Evolutionary conservation across 2,797 vertebrate species (phyloP).

Genomic region (Catamblyrhynchus diadema): DNA sequence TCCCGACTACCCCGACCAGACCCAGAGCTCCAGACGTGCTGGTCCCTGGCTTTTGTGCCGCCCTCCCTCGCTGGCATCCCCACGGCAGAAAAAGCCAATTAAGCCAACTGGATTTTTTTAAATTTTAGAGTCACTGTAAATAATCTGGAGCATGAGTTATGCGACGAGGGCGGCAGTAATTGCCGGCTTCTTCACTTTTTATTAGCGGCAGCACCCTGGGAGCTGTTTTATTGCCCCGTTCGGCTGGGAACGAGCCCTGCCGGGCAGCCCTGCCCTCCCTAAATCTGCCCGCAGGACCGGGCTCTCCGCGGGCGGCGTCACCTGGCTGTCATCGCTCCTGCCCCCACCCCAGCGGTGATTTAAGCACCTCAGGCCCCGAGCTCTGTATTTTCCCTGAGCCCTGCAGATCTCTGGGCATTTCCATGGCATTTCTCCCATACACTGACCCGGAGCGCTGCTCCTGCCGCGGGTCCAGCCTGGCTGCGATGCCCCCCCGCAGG

Average conservation of each 20-base stretch:
- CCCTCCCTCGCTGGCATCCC: neutral
- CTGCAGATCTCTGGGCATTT: neutral
- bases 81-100: neutral
- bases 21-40: rapidly evolving
- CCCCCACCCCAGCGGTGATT: neutral
- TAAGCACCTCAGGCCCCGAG: neutral
- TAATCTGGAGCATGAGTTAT: slow-evolving; percentile 44
- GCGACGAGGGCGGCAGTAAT: neutral
- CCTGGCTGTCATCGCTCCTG: neutral
- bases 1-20: neutral
- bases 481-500: neutral
- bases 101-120: slow-evolving; percentile 2
- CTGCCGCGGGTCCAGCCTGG: rapidly evolving
- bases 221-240: slow-evolving; percentile 51
- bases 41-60: rapidly evolving
- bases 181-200: slow-evolving; percentile 57
- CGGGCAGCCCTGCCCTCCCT: neutral
- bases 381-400: neutral
- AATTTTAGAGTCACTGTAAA: slow-evolving; percentile 55
- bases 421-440: rapidly evolving
- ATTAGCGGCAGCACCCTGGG: slow-evolving; percentile 1
- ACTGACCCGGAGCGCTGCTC: neutral
- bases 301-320: neutral
- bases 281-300: neutral
- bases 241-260: neutral